Base-by-base conservation (phyloP, 2,797 vertebrate species). In the Stomatorhinus walkeri region DNA sequence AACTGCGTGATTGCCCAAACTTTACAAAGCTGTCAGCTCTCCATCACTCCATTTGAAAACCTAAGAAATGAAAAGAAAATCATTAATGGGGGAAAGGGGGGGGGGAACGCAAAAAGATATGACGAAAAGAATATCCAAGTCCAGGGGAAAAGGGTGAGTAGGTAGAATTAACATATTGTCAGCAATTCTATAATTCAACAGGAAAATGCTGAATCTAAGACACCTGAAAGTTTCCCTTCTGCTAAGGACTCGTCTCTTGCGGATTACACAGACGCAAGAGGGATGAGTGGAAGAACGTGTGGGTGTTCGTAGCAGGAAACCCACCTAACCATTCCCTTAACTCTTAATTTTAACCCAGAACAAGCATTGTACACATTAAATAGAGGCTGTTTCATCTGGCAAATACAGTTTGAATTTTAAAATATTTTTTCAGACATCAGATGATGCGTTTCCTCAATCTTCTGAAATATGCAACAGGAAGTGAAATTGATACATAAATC, bases 171-270 rank as follows among this genome's bases (percentile, higher is more conserved):
- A 87, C 16, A 5, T 79, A 76, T 89, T 87, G 49, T 76, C 14
- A 46, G 24, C 32, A n/a, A 9, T 40, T 51, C 14, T 16, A 92
- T 90, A 61, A 90, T 90, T 90, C 90, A 90, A 89, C 87, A 90
- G 89, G 88, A 89, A 94, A 95, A 94, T 92, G 92, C 92, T 91
- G 90, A 92, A 94, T 95, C 93, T 93, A 89, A 93, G 93, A 92
- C 90, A 64, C 88, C 93, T 91, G 90, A 87, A 54, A 89, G 81
- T 87, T 16, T 89, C 51, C 90, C 89, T 93, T 84, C 88, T 90
- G 91, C 90, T 91, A 91, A 91, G 91, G 46, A 91, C 91, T 92
- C 85, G 14, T 76, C 85, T 87, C 79, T 81, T 90, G 64, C 52
- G 81, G 86, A 89, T 88, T 89, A 59, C 89, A 90, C 54, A 83